Evolutionary conservation across 1,140 invertebrate species (phyloP).

Genomic region (Dendroctonus ponderosae): DNA sequence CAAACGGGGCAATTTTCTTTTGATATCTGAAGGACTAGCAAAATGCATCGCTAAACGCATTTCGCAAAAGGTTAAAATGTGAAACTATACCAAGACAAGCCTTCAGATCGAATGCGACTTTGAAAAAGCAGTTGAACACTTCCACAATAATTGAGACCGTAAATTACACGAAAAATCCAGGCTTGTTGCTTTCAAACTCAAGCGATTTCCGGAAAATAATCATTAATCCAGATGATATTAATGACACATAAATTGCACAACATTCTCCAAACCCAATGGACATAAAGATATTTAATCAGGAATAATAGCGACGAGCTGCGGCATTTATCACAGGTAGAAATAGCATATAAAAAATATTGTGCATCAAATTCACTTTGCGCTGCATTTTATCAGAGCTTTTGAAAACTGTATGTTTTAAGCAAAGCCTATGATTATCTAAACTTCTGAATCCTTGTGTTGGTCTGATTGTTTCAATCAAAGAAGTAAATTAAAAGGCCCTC

Average conservation of each 20-base stretch:
- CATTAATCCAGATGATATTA: conserved; percentile 31
- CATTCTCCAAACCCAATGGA: conserved; percentile 36
- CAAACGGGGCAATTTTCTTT: conserved; percentile 7
- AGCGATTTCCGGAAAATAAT: conserved; percentile 9
- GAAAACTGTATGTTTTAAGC: too few relatives aligned
- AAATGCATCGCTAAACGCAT: not conserved
- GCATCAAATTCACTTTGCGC: too few relatives aligned
- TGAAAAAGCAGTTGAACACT: too few relatives aligned
- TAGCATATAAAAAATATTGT: conserved; percentile 20
- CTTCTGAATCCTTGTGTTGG: too few relatives aligned
- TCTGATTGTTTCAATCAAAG: too few relatives aligned
- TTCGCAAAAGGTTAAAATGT: not conserved
- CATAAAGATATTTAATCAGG: conserved; percentile 34
- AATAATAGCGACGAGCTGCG: conserved; percentile 34
- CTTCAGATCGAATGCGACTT: too few relatives aligned
- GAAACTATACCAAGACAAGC: too few relatives aligned
- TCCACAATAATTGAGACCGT: too few relatives aligned
- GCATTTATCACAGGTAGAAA: conserved; percentile 27
- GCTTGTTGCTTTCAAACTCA: not conserved
- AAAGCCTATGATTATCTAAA: too few relatives aligned
- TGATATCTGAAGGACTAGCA: not conserved
- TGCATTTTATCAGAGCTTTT: too few relatives aligned
- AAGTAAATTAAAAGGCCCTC: not conserved
- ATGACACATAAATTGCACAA: conserved; percentile 41
- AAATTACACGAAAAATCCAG: too few relatives aligned